Conservation (phyloP, 2,113 vertebrate genomes). For the Trogon melanurus region DNA sequence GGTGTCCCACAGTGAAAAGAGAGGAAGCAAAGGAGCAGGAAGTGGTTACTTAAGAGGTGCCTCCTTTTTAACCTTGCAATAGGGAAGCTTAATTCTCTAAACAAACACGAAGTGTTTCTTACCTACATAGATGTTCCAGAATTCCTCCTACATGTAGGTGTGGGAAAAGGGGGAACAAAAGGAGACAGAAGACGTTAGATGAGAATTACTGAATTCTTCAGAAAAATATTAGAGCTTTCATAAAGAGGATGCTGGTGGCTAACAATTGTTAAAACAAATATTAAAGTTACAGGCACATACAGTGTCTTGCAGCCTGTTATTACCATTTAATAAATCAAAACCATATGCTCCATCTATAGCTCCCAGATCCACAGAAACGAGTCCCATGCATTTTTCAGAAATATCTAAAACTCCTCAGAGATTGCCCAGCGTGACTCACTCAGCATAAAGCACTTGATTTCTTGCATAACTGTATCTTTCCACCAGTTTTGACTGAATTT, state of each 20-base stretch:
- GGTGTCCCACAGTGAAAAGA: not conserved
- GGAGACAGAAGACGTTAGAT: not conserved
- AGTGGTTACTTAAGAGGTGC: not conserved
- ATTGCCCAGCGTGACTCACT: not conserved
- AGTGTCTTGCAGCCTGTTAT: not conserved
- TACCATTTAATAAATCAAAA: not conserved
- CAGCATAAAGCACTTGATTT: not conserved
- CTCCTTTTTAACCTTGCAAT: not conserved
- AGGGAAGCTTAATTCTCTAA: not conserved
- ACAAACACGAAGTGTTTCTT: conserved; percentile 52
- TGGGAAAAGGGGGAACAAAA: conserved; percentile 24
- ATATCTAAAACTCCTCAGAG: not conserved
- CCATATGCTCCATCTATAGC: not conserved
- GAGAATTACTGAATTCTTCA: not conserved
- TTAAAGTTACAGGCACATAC: not conserved
- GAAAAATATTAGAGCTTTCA: not conserved
- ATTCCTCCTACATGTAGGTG: conserved; percentile 78
- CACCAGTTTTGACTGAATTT: not conserved
- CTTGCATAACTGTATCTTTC: not conserved
- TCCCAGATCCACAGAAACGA: not conserved
- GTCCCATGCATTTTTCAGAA: not conserved
- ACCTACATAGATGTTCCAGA: conserved; percentile 89
- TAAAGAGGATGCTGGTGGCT: not conserved
- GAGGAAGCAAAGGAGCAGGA: not conserved
- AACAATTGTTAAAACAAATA: not conserved